Evolutionary conservation across 2,888 invertebrate genomes (phyloP).

Genomic region (Drosophila neonasuta): DNA sequence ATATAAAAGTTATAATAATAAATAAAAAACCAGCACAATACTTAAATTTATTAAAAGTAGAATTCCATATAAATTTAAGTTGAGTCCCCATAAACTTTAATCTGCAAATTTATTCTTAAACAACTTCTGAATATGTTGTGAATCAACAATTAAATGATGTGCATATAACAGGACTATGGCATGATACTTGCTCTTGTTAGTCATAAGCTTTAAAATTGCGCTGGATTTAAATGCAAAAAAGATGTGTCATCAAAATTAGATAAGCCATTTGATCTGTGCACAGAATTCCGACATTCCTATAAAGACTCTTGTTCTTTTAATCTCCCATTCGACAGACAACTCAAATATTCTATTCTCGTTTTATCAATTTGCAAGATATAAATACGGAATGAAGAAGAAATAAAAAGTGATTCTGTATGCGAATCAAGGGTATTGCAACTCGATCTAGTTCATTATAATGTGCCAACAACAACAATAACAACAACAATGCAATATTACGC

Average conservation of each 20-base stretch:
- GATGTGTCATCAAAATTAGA: background rate
- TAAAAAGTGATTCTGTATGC: background rate
- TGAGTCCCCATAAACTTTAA: too few relatives aligned
- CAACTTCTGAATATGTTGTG: too few relatives aligned
- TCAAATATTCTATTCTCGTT: background rate
- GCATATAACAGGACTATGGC: background rate
- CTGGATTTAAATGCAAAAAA: background rate
- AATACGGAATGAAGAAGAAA: background rate
- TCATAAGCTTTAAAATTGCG: background rate
- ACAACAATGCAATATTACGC: slow-evolving; percentile 48
- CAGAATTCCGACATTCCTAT: background rate
- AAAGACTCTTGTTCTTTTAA: background rate
- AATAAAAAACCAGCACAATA: too few relatives aligned
- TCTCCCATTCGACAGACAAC: background rate
- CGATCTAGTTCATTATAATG: slow-evolving; percentile 9
- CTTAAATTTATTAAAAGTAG: too few relatives aligned
- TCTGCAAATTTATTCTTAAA: too few relatives aligned
- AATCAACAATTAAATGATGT: too few relatives aligned
- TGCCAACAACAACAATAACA: too few relatives aligned
- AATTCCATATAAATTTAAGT: too few relatives aligned
- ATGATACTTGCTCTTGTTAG: background rate
- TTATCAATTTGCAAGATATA: background rate
- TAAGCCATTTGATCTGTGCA: background rate
- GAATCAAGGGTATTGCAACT: slow-evolving; percentile 14
- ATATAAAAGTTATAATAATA: too few relatives aligned